These are phyloP conservation scores for Mormyrus hasselquistii DNA, from an alignment of 2,797 vertebrate species.

Conservation along the genomic window DNA sequence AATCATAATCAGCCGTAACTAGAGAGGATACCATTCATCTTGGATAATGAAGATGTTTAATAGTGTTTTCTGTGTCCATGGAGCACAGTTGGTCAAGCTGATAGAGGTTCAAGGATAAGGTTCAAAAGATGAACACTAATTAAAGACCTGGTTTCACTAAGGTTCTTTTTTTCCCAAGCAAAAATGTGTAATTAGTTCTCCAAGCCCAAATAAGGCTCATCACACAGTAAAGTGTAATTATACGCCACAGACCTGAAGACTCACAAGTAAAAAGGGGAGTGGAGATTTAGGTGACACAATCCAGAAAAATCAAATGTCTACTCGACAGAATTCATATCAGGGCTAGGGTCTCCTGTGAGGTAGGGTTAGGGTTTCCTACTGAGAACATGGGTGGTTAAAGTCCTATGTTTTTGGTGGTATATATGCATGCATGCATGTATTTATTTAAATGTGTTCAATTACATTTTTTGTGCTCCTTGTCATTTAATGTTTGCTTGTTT, in stretches of 20 bases:
- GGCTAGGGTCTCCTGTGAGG: background rate
- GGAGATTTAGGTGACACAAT: slow-evolving; percentile 56
- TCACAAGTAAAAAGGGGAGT: slow-evolving; percentile 50
- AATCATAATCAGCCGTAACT: slow-evolving; percentile 58
- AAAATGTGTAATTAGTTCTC: slow-evolving; percentile 53
- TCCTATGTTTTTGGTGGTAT: background rate
- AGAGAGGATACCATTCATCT: slow-evolving; percentile 49
- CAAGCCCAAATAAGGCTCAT: slow-evolving; percentile 60
- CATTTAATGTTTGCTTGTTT: background rate
- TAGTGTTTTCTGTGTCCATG: slow-evolving; percentile 43
- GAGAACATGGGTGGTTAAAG: background rate
- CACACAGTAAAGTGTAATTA: slow-evolving; percentile 59
- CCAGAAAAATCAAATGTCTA: slow-evolving; percentile 11
- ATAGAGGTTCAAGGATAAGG: slow-evolving; percentile 34
- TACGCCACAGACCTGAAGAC: slow-evolving; percentile 57
- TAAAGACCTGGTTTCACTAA: slow-evolving; percentile 56
- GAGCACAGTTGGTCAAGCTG: slow-evolving; percentile 33
- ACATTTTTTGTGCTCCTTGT: background rate
- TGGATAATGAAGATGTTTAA: slow-evolving; percentile 60
- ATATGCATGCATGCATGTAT: background rate
- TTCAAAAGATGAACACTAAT: slow-evolving; percentile 55
- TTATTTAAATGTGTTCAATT: background rate
- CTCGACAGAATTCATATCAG: background rate
- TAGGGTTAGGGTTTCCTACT: background rate
- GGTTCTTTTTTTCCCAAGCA: slow-evolving; percentile 33